These are phyloP conservation scores for Sialia sialis DNA, from an alignment of 2,113 vertebrate genomes.

Conservation along the genomic window DNA sequence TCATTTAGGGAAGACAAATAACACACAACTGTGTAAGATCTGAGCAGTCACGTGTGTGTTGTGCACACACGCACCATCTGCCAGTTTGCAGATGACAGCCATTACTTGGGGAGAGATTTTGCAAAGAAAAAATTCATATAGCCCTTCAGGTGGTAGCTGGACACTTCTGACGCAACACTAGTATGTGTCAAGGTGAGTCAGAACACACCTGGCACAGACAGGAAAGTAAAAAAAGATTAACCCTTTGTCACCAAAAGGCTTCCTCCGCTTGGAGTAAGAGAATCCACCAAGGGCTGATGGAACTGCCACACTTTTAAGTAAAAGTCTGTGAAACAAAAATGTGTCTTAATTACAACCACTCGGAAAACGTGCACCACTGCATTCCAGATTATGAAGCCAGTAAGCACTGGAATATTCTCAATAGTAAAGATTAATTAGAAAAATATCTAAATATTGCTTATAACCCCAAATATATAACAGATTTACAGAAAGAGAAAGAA, in stretches of 20 bases:
- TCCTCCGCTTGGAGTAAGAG: not conserved
- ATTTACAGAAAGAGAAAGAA: not conserved
- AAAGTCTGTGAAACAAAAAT: not conserved
- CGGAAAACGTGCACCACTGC: not conserved
- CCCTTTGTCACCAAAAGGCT: not conserved
- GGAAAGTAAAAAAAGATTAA: not conserved
- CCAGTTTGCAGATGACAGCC: not conserved
- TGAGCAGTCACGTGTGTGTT: not conserved
- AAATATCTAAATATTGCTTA: not conserved
- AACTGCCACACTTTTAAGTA: not conserved
- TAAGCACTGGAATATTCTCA: not conserved
- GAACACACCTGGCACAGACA: not conserved
- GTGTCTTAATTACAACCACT: not conserved
- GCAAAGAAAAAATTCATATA: not conserved
- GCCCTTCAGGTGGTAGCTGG: not conserved
- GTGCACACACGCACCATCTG: not conserved
- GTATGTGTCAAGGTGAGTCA: not conserved
- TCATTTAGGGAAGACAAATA: conserved; percentile 35
- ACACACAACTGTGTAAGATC: not conserved
- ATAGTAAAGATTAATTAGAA: not conserved
- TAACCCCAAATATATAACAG: not conserved
- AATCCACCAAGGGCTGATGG: not conserved
- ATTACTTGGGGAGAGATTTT: not conserved
- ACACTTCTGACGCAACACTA: not conserved
- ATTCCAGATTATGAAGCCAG: not conserved